phyloP scores from a whole-genome alignment of 2,113 vertebrate species.

The Protobothrops flavoviridis region DNA sequence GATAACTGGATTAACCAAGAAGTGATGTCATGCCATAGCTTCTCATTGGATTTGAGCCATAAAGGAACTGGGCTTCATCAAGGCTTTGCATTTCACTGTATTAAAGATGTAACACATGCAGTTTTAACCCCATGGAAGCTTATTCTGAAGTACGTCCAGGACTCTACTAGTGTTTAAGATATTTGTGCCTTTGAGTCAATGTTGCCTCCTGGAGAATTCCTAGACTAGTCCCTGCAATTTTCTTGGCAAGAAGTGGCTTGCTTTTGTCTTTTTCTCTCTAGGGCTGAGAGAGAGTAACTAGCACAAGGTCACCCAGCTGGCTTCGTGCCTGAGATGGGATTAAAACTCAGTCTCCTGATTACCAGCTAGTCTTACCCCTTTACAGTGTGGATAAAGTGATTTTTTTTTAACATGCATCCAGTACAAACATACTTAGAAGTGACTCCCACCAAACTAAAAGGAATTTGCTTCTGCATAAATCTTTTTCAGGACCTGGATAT shows the following conservation, averaged over 20 bases:
- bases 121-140: neutral
- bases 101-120: neutral
- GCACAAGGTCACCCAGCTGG: neutral
- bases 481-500: neutral
- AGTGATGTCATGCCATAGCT: neutral
- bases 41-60: neutral
- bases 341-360: neutral
- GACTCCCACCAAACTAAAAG: neutral
- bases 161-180: neutral
- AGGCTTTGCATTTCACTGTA: neutral
- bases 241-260: neutral
- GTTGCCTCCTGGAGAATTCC: neutral
- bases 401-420: neutral
- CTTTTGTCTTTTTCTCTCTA: neutral
- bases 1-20: neutral
- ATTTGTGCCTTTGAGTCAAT: neutral
- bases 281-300: neutral
- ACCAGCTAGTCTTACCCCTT: neutral
- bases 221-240: neutral
- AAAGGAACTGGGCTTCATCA: neutral
- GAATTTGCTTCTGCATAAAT: neutral
- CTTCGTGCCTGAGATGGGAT: neutral
- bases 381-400: neutral
- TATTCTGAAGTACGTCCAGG: neutral
- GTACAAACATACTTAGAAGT: neutral